Percentiles rank a stretch among this genome's conserved stretches.
Conservation (phyloP, 2,888 invertebrate species). For the Campoletis raptor region DNA sequence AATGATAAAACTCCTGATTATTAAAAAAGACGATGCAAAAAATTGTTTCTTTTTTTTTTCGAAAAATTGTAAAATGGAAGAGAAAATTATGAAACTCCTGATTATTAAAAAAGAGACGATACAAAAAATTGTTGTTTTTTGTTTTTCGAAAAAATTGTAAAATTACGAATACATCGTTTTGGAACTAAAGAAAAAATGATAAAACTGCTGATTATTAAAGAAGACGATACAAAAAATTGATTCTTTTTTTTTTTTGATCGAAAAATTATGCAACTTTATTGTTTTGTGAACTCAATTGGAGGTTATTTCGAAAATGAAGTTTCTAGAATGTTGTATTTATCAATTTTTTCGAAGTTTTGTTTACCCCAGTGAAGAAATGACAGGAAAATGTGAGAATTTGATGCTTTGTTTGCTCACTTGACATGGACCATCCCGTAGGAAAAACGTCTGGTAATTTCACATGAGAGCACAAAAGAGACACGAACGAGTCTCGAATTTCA, state of each 20-base stretch:
- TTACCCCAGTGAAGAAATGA: not conserved
- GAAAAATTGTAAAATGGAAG: not conserved
- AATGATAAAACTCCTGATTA: not conserved
- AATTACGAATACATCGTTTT: not conserved
- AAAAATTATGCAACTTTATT: no score
- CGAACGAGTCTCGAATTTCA: constrained; percentile 48
- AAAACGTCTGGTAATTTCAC: constrained; percentile 4
- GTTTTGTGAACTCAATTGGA: no score
- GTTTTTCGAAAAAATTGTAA: not conserved
- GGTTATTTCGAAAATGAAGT: no score
- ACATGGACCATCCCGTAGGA: not conserved
- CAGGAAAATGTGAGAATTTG: not conserved
- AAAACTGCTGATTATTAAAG: not conserved
- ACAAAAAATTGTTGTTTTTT: not conserved
- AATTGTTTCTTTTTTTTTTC: no score
- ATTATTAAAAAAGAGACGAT: not conserved
- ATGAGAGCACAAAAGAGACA: constrained; percentile 6
- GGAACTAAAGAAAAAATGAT: not conserved
- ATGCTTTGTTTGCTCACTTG: not conserved
- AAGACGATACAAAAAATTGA: not conserved
- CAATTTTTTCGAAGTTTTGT: not conserved
- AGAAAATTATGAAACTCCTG: not conserved
- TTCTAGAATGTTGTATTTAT: not conserved
- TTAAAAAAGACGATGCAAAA: not conserved
- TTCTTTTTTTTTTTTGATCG: no score